Percentiles rank a stretch among this genome's conserved stretches.
Conservation (phyloP, 2,113 vertebrate genomes). For the Etia nguti region DNA sequence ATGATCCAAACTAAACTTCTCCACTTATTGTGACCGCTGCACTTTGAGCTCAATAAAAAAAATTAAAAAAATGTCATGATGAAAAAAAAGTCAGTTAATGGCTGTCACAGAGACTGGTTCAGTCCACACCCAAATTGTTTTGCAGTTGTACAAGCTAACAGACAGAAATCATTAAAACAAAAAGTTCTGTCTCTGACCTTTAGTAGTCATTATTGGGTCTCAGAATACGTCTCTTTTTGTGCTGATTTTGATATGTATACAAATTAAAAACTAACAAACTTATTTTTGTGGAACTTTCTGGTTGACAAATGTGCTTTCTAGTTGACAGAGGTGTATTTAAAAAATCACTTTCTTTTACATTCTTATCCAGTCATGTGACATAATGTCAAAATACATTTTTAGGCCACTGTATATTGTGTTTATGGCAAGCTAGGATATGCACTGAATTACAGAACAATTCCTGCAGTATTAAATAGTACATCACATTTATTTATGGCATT, state of each 20-base stretch:
- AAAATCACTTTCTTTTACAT: not conserved
- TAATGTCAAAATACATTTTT: not conserved
- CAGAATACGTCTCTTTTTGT: not conserved
- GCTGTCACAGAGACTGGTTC: not conserved
- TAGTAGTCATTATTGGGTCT: not conserved
- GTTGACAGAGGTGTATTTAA: not conserved
- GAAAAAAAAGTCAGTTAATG: not conserved
- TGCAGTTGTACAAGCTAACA: not conserved
- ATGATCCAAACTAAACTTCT: not conserved
- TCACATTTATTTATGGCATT: not conserved
- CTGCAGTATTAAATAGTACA: not conserved
- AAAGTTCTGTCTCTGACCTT: not conserved
- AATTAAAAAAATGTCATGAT: not conserved
- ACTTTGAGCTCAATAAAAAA: not conserved
- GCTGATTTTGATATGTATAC: not conserved
- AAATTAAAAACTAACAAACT: not conserved
- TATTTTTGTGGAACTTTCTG: not conserved
- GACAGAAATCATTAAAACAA: not conserved
- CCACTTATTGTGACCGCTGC: not conserved
- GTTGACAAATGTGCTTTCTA: not conserved
- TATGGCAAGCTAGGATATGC: not conserved
- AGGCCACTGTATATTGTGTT: not conserved
- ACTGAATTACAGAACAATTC: not conserved
- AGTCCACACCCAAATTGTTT: not conserved
- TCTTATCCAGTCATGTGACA: not conserved